Evolutionary conservation across 2,888 invertebrate species (phyloP), one percentile per base, ranked within the genome.

Genomic region (Drosophila lacicola): DNA sequence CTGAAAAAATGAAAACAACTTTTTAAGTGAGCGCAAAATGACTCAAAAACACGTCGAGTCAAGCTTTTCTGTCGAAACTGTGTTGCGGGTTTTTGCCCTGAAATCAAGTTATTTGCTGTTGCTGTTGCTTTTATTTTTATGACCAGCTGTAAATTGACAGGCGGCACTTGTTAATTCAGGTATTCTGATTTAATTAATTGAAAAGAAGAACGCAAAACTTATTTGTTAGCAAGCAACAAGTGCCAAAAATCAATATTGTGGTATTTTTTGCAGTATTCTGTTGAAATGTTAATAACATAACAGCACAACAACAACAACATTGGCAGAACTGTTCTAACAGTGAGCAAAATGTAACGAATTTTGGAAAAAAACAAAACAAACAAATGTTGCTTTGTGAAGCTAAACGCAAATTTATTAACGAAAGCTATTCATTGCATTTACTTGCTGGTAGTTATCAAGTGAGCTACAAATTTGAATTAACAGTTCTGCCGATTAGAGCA

Each of bases 191-290:
- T 61, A 61, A 79, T 78, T 61, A 61, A 49, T 65, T 64, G 50
- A 54, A 56, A 74, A 58, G 41, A 63, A 54, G 56, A 54, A 41
- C 19, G 47, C 37, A 54, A 54, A 56, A 61, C 45, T 36, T 36
- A 11, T 21, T 44, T 36, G 13, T 14, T 14, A 13, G 25, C 45
- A 57, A 60, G 79, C 75, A 75, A 75, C 75, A 75, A 75, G 75
- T 75, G 63, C 53, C 60, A 61, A 67, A 62, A 41, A 74, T 74
- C 76, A 74, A 74, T 74, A 71, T 57, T 70, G 54, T 64, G 56
- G 61, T 68, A 55, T 72, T 62, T 53, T 55, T 51, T 34, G 3
- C n/a, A 46, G 51, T 68, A 68, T 68, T 60, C 47, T 50, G 11
- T 21, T 51, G 19, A 21, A 50, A 63, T 51, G 45, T 41, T 46